These are phyloP conservation scores for Netelia fuscicornis DNA, from an alignment of 2,888 invertebrate species.

Conservation along the genomic window DNA sequence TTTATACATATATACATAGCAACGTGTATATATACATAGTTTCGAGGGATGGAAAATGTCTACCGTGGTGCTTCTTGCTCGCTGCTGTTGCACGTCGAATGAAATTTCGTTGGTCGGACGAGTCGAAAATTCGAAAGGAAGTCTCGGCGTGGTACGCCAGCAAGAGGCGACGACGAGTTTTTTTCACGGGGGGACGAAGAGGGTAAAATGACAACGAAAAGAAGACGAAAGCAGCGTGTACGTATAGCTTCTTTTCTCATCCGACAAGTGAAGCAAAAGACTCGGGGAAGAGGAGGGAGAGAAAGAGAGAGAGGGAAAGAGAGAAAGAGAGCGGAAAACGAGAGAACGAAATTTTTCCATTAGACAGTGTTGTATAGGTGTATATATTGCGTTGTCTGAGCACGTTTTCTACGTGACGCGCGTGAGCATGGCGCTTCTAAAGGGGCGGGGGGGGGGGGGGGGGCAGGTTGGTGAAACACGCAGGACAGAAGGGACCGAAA, in stretches of 20 bases:
- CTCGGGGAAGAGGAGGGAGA: not conserved
- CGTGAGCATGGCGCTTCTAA: conserved; percentile 49
- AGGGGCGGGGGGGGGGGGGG: not conserved
- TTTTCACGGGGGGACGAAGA: not conserved
- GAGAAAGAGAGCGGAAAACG: conserved; percentile 54
- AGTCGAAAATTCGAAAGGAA: conserved; percentile 60
- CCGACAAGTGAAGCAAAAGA: conserved; percentile 46
- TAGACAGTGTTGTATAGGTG: conserved; percentile 70
- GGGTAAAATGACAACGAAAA: conserved; percentile 30
- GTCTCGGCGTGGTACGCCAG: conserved; percentile 9
- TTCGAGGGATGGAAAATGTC: conserved; percentile 21
- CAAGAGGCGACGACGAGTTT: not conserved
- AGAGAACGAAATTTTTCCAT: conserved; percentile 75
- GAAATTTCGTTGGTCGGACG: conserved; percentile 63
- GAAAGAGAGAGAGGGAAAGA: conserved; percentile 1
- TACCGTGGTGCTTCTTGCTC: not conserved
- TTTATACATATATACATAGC: not conserved
- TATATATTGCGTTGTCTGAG: conserved; percentile 73
- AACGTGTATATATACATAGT: not conserved
- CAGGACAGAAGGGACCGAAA: not conserved
- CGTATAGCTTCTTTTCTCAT: conserved; percentile 36
- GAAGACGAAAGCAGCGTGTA: conserved; percentile 18
- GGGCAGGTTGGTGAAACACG: conserved; percentile 6
- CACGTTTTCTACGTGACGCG: conserved; percentile 77
- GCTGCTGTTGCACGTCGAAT: conserved; percentile 44